phyloP scores from a whole-genome alignment of 2,888 invertebrate species.

The Drosophila nigritarsus region DNA sequence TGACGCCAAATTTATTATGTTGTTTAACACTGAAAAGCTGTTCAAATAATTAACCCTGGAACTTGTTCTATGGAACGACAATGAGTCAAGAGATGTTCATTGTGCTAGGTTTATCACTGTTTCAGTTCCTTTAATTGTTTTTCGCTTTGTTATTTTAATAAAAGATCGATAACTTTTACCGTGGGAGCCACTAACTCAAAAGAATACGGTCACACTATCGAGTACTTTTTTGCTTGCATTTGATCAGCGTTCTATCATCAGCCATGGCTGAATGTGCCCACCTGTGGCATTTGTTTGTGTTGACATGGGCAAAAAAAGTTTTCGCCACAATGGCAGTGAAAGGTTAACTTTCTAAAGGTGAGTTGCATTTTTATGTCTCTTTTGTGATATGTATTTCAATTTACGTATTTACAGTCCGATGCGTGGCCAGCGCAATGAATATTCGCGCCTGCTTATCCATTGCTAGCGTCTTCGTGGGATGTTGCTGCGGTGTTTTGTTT shows the following conservation, averaged over 20 bases:
- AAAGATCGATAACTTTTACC: neutral
- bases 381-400: neutral
- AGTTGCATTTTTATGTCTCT: neutral
- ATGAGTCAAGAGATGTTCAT: neutral
- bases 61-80: neutral
- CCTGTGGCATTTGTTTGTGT: constrained; percentile 44
- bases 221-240: neutral
- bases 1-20: neutral
- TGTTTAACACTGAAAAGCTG: neutral
- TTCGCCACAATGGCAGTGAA: constrained; percentile 5
- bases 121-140: neutral
- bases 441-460: constrained; percentile 89
- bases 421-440: constrained; percentile 74
- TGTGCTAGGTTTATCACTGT: neutral
- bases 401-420: constrained; percentile 12
- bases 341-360: constrained; percentile 21
- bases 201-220: neutral
- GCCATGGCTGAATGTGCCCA: constrained; percentile 28
- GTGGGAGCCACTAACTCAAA: neutral
- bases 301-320: constrained; percentile 48
- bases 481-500: constrained; percentile 94
- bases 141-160: neutral
- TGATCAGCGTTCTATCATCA: constrained; percentile 6
- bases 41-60: neutral
- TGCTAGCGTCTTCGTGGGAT: constrained; percentile 92